Evolutionary conservation across 1,140 invertebrate genomes (phyloP).

Genomic region (Belonocnema kinseyi): DNA sequence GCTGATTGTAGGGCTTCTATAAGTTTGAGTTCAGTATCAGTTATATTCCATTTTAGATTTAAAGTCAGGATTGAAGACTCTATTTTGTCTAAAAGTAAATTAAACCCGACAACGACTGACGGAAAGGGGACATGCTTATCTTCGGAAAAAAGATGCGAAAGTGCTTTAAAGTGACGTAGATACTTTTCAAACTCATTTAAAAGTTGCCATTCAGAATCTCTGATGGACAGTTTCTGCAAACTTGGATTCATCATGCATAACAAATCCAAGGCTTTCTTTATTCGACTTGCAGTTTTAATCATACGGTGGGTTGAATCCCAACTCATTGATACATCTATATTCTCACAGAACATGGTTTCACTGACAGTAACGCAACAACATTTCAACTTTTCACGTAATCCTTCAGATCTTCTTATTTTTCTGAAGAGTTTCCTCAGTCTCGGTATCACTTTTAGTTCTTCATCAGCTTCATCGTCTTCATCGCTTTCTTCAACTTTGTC

Average conservation of each 20-base stretch:
- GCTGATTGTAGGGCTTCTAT: not conserved
- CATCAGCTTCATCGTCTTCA: not conserved
- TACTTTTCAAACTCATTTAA: constrained; percentile 35
- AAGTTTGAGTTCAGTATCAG: not conserved
- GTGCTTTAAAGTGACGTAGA: constrained; percentile 39
- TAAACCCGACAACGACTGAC: constrained; percentile 36
- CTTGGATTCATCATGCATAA: constrained; percentile 7
- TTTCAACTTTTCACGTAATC: constrained; percentile 35
- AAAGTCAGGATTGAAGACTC: constrained; percentile 47
- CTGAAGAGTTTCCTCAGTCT: constrained; percentile 39
- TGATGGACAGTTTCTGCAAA: constrained; percentile 32
- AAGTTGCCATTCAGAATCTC: constrained; percentile 39
- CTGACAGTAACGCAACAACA: constrained; percentile 22
- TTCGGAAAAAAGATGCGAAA: constrained; percentile 37
- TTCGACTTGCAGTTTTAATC: constrained; percentile 35
- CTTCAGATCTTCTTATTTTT: constrained; percentile 40
- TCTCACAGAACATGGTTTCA: constrained; percentile 39
- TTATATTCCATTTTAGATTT: not conserved
- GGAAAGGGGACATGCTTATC: constrained; percentile 40
- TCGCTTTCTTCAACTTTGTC: constrained; percentile 32
- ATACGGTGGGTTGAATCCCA: constrained; percentile 28
- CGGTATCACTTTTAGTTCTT: constrained; percentile 15
- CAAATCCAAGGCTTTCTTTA: constrained; percentile 34
- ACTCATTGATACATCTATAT: constrained; percentile 39
- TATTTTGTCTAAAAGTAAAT: constrained; percentile 39